A percentile compares a stretch with the other conserved stretches of the same genome.
Evolutionary conservation across 2,797 vertebrate genomes (phyloP).

Genomic region (Parauchenoglanis punctatus): DNA sequence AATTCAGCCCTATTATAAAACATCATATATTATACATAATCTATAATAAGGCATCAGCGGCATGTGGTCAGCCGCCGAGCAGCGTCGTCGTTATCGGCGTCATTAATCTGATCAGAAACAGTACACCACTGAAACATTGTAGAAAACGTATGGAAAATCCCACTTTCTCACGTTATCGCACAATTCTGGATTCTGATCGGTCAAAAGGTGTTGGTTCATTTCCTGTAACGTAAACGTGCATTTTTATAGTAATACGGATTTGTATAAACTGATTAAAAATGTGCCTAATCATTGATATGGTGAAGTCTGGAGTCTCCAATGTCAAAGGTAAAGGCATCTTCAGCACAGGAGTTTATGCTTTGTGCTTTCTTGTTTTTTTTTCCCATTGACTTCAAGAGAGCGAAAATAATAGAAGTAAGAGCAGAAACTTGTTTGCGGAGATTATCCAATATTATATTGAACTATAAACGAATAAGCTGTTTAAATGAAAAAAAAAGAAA

Average conservation of each 20-base stretch:
- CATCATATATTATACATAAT: constrained; percentile 33
- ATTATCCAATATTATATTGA: background rate
- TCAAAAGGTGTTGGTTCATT: background rate
- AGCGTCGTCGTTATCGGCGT: background rate
- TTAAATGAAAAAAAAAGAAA: background rate
- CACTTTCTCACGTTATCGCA: too few species aligned
- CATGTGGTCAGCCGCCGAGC: background rate
- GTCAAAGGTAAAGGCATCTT: background rate
- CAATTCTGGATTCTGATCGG: background rate
- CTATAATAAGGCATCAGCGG: constrained; percentile 15
- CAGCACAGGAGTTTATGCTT: background rate
- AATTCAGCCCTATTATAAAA: constrained; percentile 13
- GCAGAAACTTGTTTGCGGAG: background rate
- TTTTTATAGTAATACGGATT: too few species aligned
- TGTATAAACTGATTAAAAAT: background rate
- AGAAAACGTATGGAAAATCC: background rate
- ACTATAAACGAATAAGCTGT: background rate
- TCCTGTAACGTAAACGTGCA: too few species aligned
- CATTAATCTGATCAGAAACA: background rate
- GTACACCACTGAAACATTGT: background rate
- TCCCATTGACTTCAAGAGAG: background rate
- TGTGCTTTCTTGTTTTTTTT: background rate
- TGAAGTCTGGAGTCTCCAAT: background rate
- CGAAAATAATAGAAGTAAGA: background rate
- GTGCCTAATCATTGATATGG: background rate